Percentiles rank a stretch among this genome's conserved stretches.
Evolutionary conservation across 2,113 vertebrate genomes (phyloP).

Genomic region (Chloropsis hardwickii): DNA sequence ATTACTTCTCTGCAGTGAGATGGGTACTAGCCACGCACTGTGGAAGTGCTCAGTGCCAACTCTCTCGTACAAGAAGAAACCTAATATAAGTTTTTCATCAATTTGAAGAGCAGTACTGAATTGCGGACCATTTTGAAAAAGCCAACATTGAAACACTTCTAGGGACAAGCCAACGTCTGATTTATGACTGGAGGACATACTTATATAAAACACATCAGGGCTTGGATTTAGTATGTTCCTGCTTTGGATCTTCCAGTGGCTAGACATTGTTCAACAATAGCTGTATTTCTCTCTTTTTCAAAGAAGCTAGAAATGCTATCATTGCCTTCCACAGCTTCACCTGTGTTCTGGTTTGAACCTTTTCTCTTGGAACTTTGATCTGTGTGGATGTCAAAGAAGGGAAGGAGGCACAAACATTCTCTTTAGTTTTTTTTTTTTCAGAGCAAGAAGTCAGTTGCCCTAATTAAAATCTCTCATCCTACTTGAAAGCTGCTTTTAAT

Average conservation of each 20-base stretch:
- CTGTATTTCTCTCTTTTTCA: not conserved
- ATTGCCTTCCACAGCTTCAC: not conserved
- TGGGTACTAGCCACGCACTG: rapidly evolving
- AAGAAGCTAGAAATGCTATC: not conserved
- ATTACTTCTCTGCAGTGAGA: not conserved
- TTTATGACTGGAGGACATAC: not conserved
- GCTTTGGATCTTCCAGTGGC: not conserved
- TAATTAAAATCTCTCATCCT: not conserved
- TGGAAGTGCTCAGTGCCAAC: not conserved
- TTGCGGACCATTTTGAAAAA: not conserved
- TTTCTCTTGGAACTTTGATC: not conserved
- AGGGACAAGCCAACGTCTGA: not conserved
- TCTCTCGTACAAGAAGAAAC: not conserved
- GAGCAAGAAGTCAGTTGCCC: not conserved
- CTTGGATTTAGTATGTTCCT: not conserved
- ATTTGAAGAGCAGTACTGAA: not conserved
- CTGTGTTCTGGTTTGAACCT: not conserved
- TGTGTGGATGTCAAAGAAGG: rapidly evolving
- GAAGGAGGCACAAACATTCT: not conserved
- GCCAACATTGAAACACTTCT: not conserved
- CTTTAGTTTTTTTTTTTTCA: not conserved
- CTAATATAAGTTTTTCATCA: not conserved
- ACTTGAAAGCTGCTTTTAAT: not conserved
- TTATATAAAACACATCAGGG: not conserved
- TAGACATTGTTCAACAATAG: not conserved